These are phyloP conservation scores for Drosophila meridionalis DNA, from an alignment of 2,888 invertebrate genomes.

Conservation along the genomic window DNA sequence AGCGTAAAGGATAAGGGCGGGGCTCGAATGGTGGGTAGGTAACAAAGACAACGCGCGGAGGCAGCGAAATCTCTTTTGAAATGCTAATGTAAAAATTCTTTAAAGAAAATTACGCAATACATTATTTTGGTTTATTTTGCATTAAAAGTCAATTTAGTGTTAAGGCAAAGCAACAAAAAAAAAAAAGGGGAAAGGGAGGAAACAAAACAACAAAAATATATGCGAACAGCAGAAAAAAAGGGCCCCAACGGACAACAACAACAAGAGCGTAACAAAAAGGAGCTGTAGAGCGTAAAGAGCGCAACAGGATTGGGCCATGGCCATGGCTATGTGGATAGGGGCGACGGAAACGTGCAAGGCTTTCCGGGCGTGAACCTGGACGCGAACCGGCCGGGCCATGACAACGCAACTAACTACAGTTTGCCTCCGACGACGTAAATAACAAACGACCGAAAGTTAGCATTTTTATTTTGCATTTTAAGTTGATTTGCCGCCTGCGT, in stretches of 20 bases:
- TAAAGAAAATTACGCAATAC: constrained; percentile 82
- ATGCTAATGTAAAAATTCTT: constrained; percentile 82
- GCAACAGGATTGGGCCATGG: constrained; percentile 73
- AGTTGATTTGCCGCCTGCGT: constrained; percentile 71
- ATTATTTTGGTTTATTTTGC: constrained; percentile 82
- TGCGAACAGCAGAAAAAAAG: constrained; percentile 49
- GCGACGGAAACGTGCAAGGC: constrained; percentile 24
- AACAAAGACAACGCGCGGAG: constrained; percentile 34
- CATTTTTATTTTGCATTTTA: constrained; percentile 78
- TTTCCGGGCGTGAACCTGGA: constrained; percentile 51
- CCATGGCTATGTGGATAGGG: constrained; percentile 21
- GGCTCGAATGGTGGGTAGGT: constrained; percentile 12
- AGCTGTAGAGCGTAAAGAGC: constrained; percentile 69
- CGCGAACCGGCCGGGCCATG: constrained; percentile 60
- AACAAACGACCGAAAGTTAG: constrained; percentile 70
- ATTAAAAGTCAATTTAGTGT: constrained; percentile 82
- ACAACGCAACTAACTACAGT: constrained; percentile 76
- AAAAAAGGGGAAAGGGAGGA: constrained; percentile 2
- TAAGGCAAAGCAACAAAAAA: constrained; percentile 56
- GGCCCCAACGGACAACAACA: constrained; percentile 35
- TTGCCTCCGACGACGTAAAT: constrained; percentile 64
- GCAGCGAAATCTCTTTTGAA: constrained; percentile 76
- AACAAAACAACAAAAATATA: constrained; percentile 23
- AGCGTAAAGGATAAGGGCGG: constrained; percentile 35
- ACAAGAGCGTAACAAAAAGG: constrained; percentile 47